These are phyloP conservation scores for Lepisosteus oculatus DNA, from an alignment of 2,113 vertebrate genomes.

Conservation along the genomic window DNA sequence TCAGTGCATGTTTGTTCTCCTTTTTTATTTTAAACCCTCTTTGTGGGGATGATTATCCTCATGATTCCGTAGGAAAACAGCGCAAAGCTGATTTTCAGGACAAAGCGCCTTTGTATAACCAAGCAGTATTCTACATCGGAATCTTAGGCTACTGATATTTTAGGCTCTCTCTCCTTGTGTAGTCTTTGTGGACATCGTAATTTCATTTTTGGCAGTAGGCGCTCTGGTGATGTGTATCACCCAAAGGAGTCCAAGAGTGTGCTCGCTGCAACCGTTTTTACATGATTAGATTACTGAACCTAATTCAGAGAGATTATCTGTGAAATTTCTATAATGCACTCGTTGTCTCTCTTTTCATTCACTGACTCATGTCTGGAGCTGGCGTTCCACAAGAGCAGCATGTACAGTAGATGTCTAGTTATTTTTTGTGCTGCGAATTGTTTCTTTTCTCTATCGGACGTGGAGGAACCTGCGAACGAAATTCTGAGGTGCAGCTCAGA, in stretches of 20 bases:
- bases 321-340: not conserved
- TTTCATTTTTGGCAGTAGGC: not conserved
- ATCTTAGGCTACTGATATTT: not conserved
- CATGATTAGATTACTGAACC: slow-evolving; percentile 12
- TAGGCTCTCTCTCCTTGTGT: too few relatives aligned
- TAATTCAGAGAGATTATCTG: slow-evolving; percentile 19
- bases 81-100: not conserved
- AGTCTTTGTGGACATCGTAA: too few relatives aligned
- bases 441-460: not conserved
- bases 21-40: too few relatives aligned
- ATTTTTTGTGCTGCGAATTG: not conserved
- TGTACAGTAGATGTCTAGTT: not conserved
- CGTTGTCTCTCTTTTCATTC: not conserved
- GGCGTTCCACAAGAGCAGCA: not conserved
- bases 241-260: not conserved
- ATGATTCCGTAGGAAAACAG: too few relatives aligned
- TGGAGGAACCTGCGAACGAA: too few relatives aligned
- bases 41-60: too few relatives aligned
- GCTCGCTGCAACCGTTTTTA: not conserved
- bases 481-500: too few relatives aligned
- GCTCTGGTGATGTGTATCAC: not conserved
- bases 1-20: too few relatives aligned
- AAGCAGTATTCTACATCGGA: not conserved
- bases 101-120: not conserved
- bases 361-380: not conserved